Evolutionary conservation across 2,113 vertebrate genomes (phyloP).

Genomic region (Melanotaenia duboulayi): DNA sequence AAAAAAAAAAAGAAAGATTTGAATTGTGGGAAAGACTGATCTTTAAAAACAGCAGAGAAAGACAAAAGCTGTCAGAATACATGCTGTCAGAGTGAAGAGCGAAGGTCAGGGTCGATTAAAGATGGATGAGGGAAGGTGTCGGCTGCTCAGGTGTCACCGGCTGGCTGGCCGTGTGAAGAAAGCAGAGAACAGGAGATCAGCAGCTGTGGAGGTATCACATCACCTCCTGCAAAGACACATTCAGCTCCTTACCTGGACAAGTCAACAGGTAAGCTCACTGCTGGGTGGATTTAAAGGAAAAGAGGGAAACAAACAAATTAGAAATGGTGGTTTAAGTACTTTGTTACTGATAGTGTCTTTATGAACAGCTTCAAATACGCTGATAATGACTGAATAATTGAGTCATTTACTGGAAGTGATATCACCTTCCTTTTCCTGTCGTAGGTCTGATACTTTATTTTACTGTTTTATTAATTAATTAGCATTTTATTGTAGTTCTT

Average conservation of each 20-base stretch:
- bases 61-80: not conserved
- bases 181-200: slow-evolving; percentile 71
- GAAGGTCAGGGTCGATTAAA: slow-evolving; percentile 66
- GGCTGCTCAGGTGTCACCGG: slow-evolving; percentile 74
- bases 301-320: not conserved
- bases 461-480: not conserved
- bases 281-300: slow-evolving; percentile 7
- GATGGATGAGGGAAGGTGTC: slow-evolving; percentile 72
- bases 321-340: not conserved
- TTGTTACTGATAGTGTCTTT: not conserved
- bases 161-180: slow-evolving; percentile 40
- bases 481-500: not conserved
- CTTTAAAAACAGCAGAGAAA: not conserved
- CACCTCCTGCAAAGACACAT: slow-evolving; percentile 44
- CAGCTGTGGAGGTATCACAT: slow-evolving; percentile 63
- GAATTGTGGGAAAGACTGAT: too few species aligned
- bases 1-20: too few species aligned
- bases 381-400: too few species aligned
- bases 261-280: slow-evolving; percentile 61
- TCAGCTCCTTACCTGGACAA: slow-evolving; percentile 16
- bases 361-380: too few species aligned
- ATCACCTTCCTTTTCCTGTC: too few species aligned
- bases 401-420: too few species aligned
- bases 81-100: not conserved
- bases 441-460: not conserved